Conservation (phyloP, 1,140 invertebrate genomes). For the Aphidius ervi region DNA sequence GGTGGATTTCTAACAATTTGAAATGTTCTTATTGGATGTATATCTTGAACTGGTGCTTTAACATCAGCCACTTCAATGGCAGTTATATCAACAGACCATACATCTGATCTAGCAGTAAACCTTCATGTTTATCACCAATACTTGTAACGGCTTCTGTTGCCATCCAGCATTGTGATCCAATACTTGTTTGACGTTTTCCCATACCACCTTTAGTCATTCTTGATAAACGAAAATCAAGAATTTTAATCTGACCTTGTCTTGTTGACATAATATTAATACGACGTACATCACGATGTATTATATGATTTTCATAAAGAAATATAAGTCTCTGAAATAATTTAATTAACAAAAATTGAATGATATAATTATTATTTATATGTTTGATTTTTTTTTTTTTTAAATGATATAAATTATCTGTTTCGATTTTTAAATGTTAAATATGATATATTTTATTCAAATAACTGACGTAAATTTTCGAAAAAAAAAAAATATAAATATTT, state of each 20-base stretch:
- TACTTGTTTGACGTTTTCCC: conserved; percentile 65
- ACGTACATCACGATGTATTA: conserved; percentile 83
- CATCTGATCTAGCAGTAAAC: conserved; percentile 72
- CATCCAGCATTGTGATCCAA: conserved; percentile 90
- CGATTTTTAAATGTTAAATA: too few species aligned
- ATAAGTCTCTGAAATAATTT: conserved; percentile 59
- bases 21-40: conserved; percentile 80
- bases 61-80: conserved; percentile 89
- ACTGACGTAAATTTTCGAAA: too few species aligned
- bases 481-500: too few species aligned
- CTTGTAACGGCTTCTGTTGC: conserved; percentile 76
- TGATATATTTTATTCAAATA: too few species aligned
- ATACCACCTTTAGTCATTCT: conserved; percentile 72
- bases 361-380: too few species aligned
- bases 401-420: too few species aligned
- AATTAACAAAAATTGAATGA: background rate
- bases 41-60: conserved; percentile 76
- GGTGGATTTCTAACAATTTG: conserved; percentile 86
- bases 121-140: conserved; percentile 33
- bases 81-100: conserved; percentile 90
- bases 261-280: conserved; percentile 85
- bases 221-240: conserved; percentile 80
- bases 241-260: conserved; percentile 75
- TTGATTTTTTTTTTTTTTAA: too few species aligned
- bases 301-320: conserved; percentile 78